Base-by-base conservation (phyloP, 2,888 invertebrate species). In the Drosophila kanekoi region DNA sequence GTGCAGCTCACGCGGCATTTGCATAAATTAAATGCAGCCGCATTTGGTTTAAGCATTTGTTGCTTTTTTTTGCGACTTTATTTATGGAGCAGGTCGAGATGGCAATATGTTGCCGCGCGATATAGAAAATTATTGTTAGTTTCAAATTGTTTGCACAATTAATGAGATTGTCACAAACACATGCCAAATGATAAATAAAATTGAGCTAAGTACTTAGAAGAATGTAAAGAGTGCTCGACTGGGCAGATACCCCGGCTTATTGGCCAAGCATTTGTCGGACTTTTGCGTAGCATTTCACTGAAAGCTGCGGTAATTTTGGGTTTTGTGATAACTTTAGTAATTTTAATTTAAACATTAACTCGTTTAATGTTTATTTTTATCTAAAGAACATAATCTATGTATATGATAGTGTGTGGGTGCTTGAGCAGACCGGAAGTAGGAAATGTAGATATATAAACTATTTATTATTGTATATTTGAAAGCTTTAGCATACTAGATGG, bases 1-100 rank as follows among this genome's bases (percentile, higher is more conserved):
- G 61, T 41, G 41, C 43, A 54, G 59, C 64, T 66, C 47, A 44
- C 62, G 59, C 47, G 79, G 79, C 57, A 78, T 83, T 84, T 87
- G 65, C 82, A 83, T 83, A 84, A 73, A 84, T 87, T 84, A 84
- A 81, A 64, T 60, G 63, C 63, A 75, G 40, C 70, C 63, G 40
- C 52, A 58, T 20, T 54, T 57, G 9, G n/a, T 45, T 51, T 40
- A 28, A 18, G 33, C 32, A 23, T 40, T 32, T 40, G 11, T 20
- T 14, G 9, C 11, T 38, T 45, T 40, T 37, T 37, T 14, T 41
- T 23, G 38, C 37, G 32, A 44, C 28, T 61, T 75, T 73, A 81
- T 83, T 81, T 84, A 84, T 78, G 54, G 58, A n/a, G 4, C 51
- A 54, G 58, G 33, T 61, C 49, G 58, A 57, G 68, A 47, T 45